Evolutionary conservation across 2,888 invertebrate genomes (phyloP), one percentile per base, ranked within the genome.

Genomic region (Drosophila meridiana): DNA sequence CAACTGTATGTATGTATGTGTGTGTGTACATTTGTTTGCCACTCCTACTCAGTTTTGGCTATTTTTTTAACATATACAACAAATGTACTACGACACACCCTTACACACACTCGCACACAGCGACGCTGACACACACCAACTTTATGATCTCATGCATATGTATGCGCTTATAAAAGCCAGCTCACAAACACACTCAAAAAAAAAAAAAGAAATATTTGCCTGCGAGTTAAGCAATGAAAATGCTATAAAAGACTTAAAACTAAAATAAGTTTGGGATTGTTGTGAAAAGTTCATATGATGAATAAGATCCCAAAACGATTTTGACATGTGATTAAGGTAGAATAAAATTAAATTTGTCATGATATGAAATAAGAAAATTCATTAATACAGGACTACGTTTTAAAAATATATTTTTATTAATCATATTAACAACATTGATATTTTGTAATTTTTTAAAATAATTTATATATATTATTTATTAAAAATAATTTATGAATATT

Each of bases 81-180:
- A 85, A 90, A 88, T 82, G 86, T 80, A 85, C 70, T 78, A 60
- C 40, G 28, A 56, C 72, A 74, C 69, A 78, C 70, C 59, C 76
- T 50, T 53, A 57, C 57, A 65, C 63, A 20, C 62, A 50, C 53
- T 58, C 48, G 53, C 62, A 20, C 50, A 56, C 60, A 42, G 43
- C 50, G 53, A 60, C 58, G 42, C 71, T 48, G 55, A 43, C 58
- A 67, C 71, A 47, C 48, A 38, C 42, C 64, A 77, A 70, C 83
- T 79, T 82, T 82, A 87, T 84, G 83, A 70, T 78, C 82, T 85
- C 90, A 89, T 85, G 79, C 84, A 89, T 85, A 85, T 85, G 84
- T 64, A 85, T 89, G 74, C 71, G 65, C 72, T 87, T 87, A 74
- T 82, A 76, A 65, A 65, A 69, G 76, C 75, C 76, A 74, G n/a